A percentile compares a stretch with the other conserved stretches of the same genome.
Evolutionary conservation across 2,113 vertebrate species (phyloP).

Genomic region (Cnemophilus loriae): DNA sequence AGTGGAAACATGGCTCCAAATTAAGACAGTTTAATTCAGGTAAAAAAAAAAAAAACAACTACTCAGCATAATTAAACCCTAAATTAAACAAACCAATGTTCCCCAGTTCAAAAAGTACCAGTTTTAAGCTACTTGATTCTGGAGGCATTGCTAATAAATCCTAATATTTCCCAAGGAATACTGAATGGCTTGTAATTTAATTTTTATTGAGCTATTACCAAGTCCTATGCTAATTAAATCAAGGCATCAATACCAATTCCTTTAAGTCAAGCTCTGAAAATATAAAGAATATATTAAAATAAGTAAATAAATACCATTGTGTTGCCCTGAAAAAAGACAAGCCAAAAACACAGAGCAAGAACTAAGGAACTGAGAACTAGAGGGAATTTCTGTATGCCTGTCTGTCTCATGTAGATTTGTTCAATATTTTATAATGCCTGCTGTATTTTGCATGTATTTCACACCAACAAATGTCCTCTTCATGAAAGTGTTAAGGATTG

Average conservation of each 20-base stretch:
- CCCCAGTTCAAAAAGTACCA: conserved; percentile 31
- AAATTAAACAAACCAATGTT: background rate
- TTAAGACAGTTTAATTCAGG: background rate
- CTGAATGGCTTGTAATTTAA: conserved; percentile 48
- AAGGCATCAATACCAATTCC: conserved; percentile 41
- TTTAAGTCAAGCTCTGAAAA: conserved; percentile 43
- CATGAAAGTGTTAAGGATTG: background rate
- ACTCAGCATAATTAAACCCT: conserved; percentile 18
- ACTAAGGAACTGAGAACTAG: background rate
- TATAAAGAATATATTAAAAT: conserved; percentile 58
- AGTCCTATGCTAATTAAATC: conserved; percentile 58
- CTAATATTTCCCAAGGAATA: conserved; percentile 59
- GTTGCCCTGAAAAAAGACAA: background rate
- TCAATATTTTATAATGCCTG: conserved; percentile 14
- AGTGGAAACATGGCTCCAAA: background rate
- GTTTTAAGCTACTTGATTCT: conserved; percentile 59
- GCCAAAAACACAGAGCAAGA: background rate
- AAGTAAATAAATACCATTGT: conserved; percentile 39
- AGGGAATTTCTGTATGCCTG: background rate
- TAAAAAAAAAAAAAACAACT: background rate
- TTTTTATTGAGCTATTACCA: conserved; percentile 57
- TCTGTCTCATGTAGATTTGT: background rate
- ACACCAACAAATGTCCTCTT: background rate
- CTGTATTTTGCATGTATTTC: conserved; percentile 1
- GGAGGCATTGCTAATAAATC: conserved; percentile 40